Evolutionary conservation across 2,113 vertebrate genomes (phyloP).

Genomic region (Amblyornis subalaris): DNA sequence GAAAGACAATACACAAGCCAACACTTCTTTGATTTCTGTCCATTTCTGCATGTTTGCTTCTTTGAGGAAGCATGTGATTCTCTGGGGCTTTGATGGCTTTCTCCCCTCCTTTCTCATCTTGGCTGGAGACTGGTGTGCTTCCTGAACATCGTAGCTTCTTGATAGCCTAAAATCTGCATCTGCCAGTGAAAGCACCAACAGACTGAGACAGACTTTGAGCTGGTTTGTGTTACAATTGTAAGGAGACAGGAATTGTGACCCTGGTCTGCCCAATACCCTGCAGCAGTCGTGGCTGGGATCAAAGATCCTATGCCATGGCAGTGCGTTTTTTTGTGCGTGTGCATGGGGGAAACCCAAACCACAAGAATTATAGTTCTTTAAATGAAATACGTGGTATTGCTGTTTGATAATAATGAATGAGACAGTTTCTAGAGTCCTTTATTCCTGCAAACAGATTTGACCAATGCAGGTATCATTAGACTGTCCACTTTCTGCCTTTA

Average conservation of each 20-base stretch:
- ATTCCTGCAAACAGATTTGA: background rate
- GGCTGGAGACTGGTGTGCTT: background rate
- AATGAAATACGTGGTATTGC: background rate
- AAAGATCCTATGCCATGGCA: fast-evolving
- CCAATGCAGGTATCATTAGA: background rate
- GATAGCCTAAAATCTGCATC: background rate
- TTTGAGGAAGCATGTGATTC: background rate
- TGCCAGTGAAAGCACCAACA: background rate
- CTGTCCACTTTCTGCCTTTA: background rate
- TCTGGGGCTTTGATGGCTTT: background rate
- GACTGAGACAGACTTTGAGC: background rate
- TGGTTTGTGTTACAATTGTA: fast-evolving
- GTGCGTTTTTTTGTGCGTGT: background rate
- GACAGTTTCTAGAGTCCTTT: background rate
- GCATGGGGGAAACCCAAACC: background rate
- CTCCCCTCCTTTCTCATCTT: background rate
- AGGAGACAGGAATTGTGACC: background rate
- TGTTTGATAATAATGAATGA: background rate
- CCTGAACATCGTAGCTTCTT: background rate
- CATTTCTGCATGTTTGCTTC: background rate
- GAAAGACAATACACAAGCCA: background rate
- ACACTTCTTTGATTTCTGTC: background rate
- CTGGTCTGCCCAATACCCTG: background rate
- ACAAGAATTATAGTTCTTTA: background rate
- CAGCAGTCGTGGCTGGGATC: fast-evolving